These are phyloP conservation scores for Achlya flavicornis DNA, from an alignment of 2,888 invertebrate species.

Conservation along the genomic window DNA sequence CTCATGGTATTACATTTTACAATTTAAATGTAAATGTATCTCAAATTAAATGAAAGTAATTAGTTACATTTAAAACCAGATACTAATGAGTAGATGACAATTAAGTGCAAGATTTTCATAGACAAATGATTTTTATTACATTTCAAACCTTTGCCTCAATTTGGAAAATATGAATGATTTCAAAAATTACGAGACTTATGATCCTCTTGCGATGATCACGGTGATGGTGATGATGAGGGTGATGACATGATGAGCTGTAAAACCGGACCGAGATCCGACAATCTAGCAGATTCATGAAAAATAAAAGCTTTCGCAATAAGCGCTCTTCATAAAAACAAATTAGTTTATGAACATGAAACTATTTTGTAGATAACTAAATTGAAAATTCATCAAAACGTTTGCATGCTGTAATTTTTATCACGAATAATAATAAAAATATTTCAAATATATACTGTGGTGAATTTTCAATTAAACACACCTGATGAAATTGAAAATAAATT, in stretches of 20 bases:
- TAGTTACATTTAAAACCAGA: slow-evolving; percentile 1
- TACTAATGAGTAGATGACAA: not conserved
- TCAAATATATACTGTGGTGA: not conserved
- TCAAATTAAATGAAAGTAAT: not conserved
- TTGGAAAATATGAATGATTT: slow-evolving; percentile 15
- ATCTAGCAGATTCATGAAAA: slow-evolving; percentile 24
- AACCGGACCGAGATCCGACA: slow-evolving; percentile 26
- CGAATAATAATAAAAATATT: too few species aligned
- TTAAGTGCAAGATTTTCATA: slow-evolving; percentile 1
- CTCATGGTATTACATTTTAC: not conserved
- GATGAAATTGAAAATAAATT: too few species aligned
- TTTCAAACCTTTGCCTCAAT: slow-evolving; percentile 8
- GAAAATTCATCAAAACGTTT: not conserved
- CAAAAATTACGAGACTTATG: slow-evolving; percentile 19
- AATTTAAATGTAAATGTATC: not conserved
- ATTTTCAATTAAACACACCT: not conserved
- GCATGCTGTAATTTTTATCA: not conserved
- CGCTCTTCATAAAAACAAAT: not conserved
- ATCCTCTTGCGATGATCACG: slow-evolving; percentile 18
- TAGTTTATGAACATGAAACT: not conserved
- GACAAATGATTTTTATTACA: not conserved
- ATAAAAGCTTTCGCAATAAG: slow-evolving; percentile 4
- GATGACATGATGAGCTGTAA: slow-evolving; percentile 24
- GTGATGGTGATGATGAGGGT: slow-evolving; percentile 20
- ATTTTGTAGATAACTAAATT: not conserved